Base-by-base conservation (phyloP, 2,888 invertebrate species). In the Fragum whitleyi region DNA sequence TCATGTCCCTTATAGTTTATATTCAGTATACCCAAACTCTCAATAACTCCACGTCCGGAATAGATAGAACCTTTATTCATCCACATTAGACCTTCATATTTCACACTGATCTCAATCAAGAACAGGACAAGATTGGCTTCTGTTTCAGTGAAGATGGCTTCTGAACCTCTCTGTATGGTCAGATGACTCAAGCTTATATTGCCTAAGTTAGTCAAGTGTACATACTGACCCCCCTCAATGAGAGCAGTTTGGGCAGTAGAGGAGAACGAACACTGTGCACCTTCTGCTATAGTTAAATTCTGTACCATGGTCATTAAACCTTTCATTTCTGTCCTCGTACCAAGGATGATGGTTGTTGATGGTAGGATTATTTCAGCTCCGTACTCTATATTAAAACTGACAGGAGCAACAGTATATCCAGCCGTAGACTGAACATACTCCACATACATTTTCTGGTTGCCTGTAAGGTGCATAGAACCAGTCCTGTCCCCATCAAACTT, bases 371-470 rank as follows among this genome's bases (percentile, higher is more conserved):
- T 79, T 59, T 90, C 88, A 9, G 89, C 76, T 0, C 81, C 85
- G 28, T 72, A 28, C 21, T 91, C 90, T 16, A 88, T 83, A 32
- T 76, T 81, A 78, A 87, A 91, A 62, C 90, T 90, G 26, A 91
- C 89, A 5, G 91, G 91, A 21, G 90, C 91, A 9, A 91, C 89
- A 14, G 90, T 89, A 77, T 89, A 91, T 11, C 89, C 87, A 32
- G 79, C 81, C 26, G 81, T 85, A 9, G 90, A 89, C 29, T 85
- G 85, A 29, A 86, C 85, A 74, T 88, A 90, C 67, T 91, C 91
- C 0, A 87, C 86, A 72, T 78, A 86, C 36, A 90, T 74, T 42
- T 67, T 87, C 82, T 91, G 91, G 7, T 77, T 80, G 55, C 57
- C 29, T 11, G 53, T 53, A 7, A 90, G 51, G 80, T 89, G 88